phyloP scores from a whole-genome alignment of 2,113 vertebrate genomes.

The Pogona vitticeps region DNA sequence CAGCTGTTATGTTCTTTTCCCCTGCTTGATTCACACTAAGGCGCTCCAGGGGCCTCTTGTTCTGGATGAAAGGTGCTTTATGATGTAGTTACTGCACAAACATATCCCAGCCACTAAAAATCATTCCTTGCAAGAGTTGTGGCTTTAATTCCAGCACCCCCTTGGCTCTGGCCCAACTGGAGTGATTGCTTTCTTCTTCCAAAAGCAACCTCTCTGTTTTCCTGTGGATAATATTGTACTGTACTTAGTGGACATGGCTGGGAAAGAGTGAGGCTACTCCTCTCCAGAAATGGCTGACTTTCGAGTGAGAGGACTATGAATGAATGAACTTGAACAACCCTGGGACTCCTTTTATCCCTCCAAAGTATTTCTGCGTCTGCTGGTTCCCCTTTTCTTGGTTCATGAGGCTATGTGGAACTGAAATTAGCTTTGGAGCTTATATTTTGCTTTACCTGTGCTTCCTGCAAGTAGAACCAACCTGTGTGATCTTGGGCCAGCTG shows the following conservation, averaged over 20 bases:
- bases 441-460: not conserved
- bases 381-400: not conserved
- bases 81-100: slow-evolving; percentile 14
- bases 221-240: not conserved
- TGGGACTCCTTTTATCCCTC: not conserved
- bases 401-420: not conserved
- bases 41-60: slow-evolving; percentile 23
- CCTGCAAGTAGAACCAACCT: not conserved
- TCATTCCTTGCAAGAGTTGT: slow-evolving; percentile 15
- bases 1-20: slow-evolving; percentile 23
- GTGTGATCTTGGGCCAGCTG: no score
- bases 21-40: slow-evolving; percentile 23
- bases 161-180: not conserved
- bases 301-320: not conserved
- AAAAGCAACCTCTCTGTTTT: not conserved
- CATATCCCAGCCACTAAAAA: slow-evolving; percentile 25
- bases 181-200: not conserved
- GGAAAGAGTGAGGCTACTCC: not conserved
- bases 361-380: not conserved
- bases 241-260: not conserved
- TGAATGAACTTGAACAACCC: not conserved
- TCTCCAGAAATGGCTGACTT: slow-evolving; percentile 2
- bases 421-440: not conserved
- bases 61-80: slow-evolving; percentile 21
- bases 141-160: slow-evolving; percentile 19